phyloP scores from a whole-genome alignment of 2,113 vertebrate genomes.

The Isurus oxyrinchus region DNA sequence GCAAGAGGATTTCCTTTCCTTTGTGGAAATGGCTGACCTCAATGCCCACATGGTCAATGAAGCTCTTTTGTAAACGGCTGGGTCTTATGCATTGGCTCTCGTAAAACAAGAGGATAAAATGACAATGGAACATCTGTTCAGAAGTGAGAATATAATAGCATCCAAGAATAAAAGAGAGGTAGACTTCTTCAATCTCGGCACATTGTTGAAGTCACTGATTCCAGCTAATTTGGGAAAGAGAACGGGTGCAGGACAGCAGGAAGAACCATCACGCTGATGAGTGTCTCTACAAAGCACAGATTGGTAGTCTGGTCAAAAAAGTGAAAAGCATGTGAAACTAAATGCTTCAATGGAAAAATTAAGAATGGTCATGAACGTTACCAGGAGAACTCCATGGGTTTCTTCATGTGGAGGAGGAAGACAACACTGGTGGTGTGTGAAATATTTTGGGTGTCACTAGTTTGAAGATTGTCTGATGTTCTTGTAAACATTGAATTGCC shows the following conservation, averaged over 20 bases:
- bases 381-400: neutral
- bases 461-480: neutral
- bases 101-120: neutral
- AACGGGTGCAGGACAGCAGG: neutral
- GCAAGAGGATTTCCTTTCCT: slow-evolving; percentile 8
- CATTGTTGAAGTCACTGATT: neutral
- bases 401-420: neutral
- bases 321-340: neutral
- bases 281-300: neutral
- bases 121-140: slow-evolving; percentile 9
- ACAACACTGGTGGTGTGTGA: neutral
- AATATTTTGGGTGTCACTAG: neutral
- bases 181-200: neutral
- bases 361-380: neutral
- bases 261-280: neutral
- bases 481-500: neutral
- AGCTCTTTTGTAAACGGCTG: neutral
- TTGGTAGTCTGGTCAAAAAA: neutral
- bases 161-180: neutral
- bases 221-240: neutral
- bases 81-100: neutral
- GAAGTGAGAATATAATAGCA: neutral
- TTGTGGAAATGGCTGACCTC: slow-evolving; percentile 17
- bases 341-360: neutral
- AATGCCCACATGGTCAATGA: slow-evolving; percentile 25